Percentiles rank a stretch among this genome's conserved stretches.
Conservation (phyloP, 2,113 vertebrate species). For the Myiopsitta monachus region DNA sequence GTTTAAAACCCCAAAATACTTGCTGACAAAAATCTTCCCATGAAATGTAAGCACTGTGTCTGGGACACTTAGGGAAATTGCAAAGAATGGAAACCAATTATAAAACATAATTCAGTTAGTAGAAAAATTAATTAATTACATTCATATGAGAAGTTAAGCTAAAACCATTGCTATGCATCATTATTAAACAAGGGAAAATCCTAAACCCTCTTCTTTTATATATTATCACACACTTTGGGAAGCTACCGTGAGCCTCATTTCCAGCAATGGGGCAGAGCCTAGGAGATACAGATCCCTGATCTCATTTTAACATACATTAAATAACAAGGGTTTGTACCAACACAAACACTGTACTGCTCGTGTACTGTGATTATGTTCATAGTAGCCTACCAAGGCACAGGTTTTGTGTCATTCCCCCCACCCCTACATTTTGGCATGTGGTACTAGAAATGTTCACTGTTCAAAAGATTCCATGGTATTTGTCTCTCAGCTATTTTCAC, state of each 20-base stretch:
- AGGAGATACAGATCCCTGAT: constrained; percentile 50
- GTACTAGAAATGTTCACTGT: not conserved
- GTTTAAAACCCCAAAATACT: constrained; percentile 62
- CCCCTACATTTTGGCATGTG: not conserved
- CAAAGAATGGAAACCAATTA: constrained; percentile 36
- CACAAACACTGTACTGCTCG: not conserved
- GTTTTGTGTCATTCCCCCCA: not conserved
- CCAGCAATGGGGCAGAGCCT: constrained; percentile 50
- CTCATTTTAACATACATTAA: constrained; percentile 34
- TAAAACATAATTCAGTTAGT: constrained; percentile 55
- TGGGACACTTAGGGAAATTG: constrained; percentile 25
- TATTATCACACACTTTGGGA: constrained; percentile 44
- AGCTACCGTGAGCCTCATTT: constrained; percentile 10
- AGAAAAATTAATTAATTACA: constrained; percentile 73
- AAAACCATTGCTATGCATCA: constrained; percentile 12
- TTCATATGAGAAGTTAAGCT: constrained; percentile 62
- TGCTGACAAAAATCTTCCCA: constrained; percentile 56
- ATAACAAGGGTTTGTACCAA: constrained; percentile 8
- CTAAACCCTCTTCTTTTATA: not conserved
- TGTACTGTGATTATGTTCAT: not conserved
- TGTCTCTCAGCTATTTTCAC: not conserved
- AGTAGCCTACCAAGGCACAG: constrained; percentile 25
- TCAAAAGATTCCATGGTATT: not conserved
- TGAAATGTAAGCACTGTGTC: constrained; percentile 35
- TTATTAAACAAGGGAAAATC: not conserved